Percentiles rank a stretch among this genome's conserved stretches.
Evolutionary conservation across 2,797 vertebrate genomes (phyloP).

Genomic region (Scolopax rusticola): DNA sequence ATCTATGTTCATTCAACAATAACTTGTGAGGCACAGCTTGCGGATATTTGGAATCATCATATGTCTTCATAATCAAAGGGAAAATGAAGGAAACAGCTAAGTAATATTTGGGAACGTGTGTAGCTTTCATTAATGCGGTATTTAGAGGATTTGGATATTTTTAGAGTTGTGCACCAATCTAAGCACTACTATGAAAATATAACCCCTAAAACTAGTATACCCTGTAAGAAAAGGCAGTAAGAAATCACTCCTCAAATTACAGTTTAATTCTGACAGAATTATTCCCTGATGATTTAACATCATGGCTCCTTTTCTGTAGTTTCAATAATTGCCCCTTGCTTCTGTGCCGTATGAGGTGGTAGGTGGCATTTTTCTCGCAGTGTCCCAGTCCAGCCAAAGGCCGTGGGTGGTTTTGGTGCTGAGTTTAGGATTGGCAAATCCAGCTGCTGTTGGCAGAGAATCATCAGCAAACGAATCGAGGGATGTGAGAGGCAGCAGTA

Average conservation of each 20-base stretch:
- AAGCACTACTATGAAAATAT: neutral
- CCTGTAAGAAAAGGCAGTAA: neutral
- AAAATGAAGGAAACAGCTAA: neutral
- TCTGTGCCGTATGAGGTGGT: rapidly evolving
- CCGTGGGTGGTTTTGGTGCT: neutral
- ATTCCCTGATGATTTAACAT: neutral
- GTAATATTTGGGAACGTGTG: neutral
- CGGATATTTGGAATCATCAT: neutral
- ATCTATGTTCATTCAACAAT: neutral
- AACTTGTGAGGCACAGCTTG: neutral
- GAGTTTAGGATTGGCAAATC: neutral
- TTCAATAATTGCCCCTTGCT: neutral
- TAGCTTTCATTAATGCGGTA: neutral
- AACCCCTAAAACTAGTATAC: neutral
- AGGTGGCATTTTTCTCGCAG: neutral
- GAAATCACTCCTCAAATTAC: neutral
- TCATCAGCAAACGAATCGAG: neutral
- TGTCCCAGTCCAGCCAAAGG: neutral
- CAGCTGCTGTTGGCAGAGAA: neutral
- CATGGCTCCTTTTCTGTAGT: neutral
- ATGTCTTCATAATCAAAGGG: neutral
- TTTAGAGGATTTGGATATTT: neutral
- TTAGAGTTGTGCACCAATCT: neutral
- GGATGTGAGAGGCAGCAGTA: neutral
- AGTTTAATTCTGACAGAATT: neutral